Evolutionary conservation across 1,140 invertebrate genomes (phyloP).

Genomic region (Bombus polaris): DNA sequence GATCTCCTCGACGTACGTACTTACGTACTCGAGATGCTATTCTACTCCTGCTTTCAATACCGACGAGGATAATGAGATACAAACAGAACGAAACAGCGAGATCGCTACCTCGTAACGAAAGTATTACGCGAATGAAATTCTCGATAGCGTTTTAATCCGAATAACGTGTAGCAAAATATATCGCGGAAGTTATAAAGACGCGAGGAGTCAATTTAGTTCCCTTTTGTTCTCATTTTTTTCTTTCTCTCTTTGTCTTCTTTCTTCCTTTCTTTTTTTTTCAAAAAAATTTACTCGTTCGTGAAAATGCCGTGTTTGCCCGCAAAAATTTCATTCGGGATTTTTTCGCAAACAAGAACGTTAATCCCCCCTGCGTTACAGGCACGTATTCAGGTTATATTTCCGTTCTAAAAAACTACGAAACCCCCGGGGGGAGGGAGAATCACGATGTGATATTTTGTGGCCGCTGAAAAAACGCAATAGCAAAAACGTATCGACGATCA

Average conservation of each 20-base stretch:
- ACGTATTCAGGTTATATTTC: neutral
- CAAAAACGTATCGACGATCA: neutral
- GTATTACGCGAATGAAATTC: neutral
- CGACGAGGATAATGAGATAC: neutral
- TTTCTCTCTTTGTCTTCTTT: too few relatives aligned
- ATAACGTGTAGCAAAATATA: neutral
- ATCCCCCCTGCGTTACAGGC: neutral
- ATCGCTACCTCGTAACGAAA: neutral
- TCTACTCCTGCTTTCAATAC: neutral
- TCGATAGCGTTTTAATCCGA: neutral
- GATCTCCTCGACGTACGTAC: neutral
- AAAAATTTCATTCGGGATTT: conserved; percentile 7
- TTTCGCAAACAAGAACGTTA: neutral
- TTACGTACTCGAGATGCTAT: neutral
- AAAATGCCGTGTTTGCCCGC: neutral
- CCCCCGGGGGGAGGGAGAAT: neutral
- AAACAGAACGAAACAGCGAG: neutral
- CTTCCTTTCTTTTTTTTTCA: neutral
- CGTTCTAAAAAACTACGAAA: neutral
- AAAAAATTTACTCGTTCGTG: neutral
- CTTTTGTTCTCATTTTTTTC: neutral
- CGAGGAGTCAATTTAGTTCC: neutral
- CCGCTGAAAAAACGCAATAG: neutral
- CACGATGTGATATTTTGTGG: neutral
- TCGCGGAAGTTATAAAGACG: neutral